Evolutionary conservation across 2,888 invertebrate species (phyloP).

Genomic region (Resseliella maxima): DNA sequence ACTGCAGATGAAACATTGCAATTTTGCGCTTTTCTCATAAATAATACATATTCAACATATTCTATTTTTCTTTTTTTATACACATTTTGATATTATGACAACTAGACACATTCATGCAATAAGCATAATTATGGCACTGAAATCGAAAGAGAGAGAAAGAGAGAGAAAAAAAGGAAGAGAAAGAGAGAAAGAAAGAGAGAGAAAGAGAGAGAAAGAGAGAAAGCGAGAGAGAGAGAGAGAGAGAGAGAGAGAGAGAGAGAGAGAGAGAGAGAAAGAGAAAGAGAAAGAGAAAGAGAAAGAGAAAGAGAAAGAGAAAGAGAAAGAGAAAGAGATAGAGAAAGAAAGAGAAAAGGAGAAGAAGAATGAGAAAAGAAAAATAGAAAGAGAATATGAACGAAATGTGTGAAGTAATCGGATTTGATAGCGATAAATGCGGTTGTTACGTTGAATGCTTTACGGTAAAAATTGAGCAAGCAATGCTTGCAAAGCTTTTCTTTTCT

Average conservation of each 20-base stretch:
- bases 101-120: neutral
- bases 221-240: neutral
- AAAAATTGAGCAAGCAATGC: neutral
- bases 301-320: neutral
- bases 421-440: constrained; percentile 5
- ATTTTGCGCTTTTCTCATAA: too few species aligned
- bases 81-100: neutral
- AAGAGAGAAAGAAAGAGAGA: too few species aligned
- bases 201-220: neutral
- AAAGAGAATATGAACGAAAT: too few species aligned
- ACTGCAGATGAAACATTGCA: too few species aligned
- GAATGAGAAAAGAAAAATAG: neutral
- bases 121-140: neutral
- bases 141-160: too few species aligned
- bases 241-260: neutral
- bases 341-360: neutral
- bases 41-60: too few species aligned
- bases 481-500: constrained; percentile 8
- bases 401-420: neutral
- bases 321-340: neutral
- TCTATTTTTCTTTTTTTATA: neutral
- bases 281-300: neutral
- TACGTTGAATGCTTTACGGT: neutral
- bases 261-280: neutral
- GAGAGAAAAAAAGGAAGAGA: too few species aligned